These are phyloP conservation scores for Caenorhabditis doughertyi DNA, from an alignment of 2,888 invertebrate species.

Conservation along the genomic window DNA sequence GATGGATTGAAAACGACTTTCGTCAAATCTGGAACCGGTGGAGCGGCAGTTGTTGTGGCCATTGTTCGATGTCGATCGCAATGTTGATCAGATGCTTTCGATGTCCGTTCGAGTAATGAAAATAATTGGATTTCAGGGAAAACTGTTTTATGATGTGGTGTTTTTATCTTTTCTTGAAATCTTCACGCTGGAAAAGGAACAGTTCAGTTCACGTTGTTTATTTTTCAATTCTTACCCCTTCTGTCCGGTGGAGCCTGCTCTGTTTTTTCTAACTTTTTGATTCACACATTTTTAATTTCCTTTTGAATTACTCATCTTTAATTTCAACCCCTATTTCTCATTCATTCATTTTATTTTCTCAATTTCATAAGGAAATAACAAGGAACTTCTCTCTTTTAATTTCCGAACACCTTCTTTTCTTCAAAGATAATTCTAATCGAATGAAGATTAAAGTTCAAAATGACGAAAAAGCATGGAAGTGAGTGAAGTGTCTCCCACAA, in stretches of 20 bases:
- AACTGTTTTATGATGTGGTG: too few relatives aligned
- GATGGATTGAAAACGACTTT: slow-evolving; percentile 53
- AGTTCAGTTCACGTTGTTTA: too few relatives aligned
- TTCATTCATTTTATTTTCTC: neutral
- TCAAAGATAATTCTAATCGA: neutral
- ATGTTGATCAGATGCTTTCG: slow-evolving; percentile 1
- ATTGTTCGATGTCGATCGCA: neutral
- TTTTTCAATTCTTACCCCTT: too few relatives aligned
- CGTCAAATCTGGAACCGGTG: slow-evolving; percentile 25
- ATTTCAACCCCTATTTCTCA: too few relatives aligned
- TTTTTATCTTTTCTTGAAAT: too few relatives aligned
- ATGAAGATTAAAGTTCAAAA: slow-evolving; percentile 42
- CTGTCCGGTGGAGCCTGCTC: too few relatives aligned
- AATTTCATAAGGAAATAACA: neutral
- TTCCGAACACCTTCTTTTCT: neutral
- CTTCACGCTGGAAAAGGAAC: too few relatives aligned
- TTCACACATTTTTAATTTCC: too few relatives aligned
- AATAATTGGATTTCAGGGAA: neutral
- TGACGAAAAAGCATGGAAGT: slow-evolving; percentile 13
- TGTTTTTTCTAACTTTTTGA: too few relatives aligned
- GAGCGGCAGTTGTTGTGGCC: neutral
- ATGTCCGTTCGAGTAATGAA: neutral
- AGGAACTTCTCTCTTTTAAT: neutral
- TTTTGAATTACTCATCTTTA: too few relatives aligned
- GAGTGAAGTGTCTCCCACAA: slow-evolving; percentile 57